Base-by-base conservation (phyloP, 2,797 vertebrate genomes). In the Acanthurus leucopareius region DNA sequence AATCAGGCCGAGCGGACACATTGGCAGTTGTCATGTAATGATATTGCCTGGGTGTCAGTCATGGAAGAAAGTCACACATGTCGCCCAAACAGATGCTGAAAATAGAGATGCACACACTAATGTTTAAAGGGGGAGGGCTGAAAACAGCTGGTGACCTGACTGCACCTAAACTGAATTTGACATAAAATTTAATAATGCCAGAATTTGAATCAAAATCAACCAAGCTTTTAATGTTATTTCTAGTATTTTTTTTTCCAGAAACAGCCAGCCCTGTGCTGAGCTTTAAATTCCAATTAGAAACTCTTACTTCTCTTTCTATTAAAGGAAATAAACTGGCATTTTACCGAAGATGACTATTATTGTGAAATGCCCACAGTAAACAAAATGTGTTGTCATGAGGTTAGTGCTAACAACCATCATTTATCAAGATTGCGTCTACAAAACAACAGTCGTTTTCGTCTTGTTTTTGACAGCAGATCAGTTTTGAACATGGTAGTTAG, bases 11-110 rank as follows among this genome's bases (percentile, higher is more conserved):
- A 93, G 80, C 80, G 86, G 92, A 94, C 91, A 82, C 93, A 91
- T 91, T 86, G 93, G 87, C 93, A 94, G 91, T 93, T 95, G 93
- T 94, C 93, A 94, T 94, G 93, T 94, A 94, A 93, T 92, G 89
- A 93, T 93, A 94, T 93, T 92, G 92, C 89, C 81, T 64, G 73
- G 86, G 89, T 89, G 91, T 87, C 69, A 78, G 87, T 84, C 40
- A 35, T 32, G 69, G 83, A 69, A 75, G 77, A 72, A 74, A 81
- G 73, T 56, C 70, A 45, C 67, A 71, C 74, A 3, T 40, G 32
- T 58, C 10, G 13, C 73, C 67, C 69, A 80, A 53, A 72, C 71
- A 78, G 48, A 80, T 49, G 78, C 25, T 52, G 44, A 77, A 75
- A 78, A 60, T 32, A 56, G 69, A 48, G 44, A 13, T 3, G 16